Conservation (phyloP, 2,113 vertebrate species). For the Falco punctatus region DNA sequence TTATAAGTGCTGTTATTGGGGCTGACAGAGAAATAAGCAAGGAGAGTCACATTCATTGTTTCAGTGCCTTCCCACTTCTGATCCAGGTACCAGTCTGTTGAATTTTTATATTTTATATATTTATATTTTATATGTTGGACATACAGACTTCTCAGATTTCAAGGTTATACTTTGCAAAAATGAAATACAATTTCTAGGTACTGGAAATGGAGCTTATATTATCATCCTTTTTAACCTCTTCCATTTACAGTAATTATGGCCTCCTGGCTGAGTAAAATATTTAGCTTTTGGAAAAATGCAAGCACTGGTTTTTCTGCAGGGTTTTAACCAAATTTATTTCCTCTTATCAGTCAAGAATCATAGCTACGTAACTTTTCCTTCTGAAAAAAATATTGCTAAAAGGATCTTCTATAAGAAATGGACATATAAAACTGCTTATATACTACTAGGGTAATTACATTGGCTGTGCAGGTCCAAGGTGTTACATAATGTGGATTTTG, state of each 20-base stretch:
- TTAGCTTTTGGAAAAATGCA: background rate
- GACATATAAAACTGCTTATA: background rate
- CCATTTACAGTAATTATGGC: background rate
- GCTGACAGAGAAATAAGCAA: background rate
- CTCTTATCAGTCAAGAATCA: background rate
- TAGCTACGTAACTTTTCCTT: constrained; percentile 6
- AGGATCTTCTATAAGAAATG: background rate
- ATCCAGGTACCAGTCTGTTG: background rate
- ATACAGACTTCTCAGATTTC: background rate
- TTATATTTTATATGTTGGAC: background rate
- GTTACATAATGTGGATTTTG: background rate
- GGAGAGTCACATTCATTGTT: background rate
- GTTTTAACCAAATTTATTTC: constrained; percentile 26
- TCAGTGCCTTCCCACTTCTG: background rate
- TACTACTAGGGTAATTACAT: background rate
- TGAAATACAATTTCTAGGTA: no score
- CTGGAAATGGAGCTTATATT: background rate
- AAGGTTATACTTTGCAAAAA: background rate
- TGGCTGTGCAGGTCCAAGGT: background rate
- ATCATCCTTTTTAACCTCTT: background rate
- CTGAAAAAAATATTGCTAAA: background rate
- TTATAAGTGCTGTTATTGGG: background rate
- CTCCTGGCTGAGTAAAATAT: background rate
- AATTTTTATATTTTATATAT: background rate
- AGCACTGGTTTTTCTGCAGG: background rate